Evolutionary conservation across 2,113 vertebrate genomes (phyloP), one percentile per base, ranked within the genome.

Genomic region (Salminus brasiliensis): DNA sequence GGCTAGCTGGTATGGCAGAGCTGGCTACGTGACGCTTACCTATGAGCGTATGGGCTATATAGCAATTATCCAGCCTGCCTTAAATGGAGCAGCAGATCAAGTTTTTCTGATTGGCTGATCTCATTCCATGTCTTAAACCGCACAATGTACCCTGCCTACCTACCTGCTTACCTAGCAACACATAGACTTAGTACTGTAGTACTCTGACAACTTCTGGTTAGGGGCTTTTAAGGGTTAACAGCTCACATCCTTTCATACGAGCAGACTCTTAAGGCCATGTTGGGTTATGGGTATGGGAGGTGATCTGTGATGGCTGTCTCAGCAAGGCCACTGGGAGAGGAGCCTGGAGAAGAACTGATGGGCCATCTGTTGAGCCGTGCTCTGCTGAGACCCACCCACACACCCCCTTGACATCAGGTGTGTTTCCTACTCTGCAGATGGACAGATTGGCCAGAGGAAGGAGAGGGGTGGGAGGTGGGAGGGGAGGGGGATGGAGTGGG

Each of bases 361-460:
- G 71, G 60, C 78, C 79, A 84, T 84, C 79, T 81, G 79, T 76
- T 78, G 41, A 69, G 74, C 30, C 32, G 25, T 72, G 73, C 59
- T 77, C 36, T 74, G 57, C 75, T 25, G 69, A 74, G 72, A 45
- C 7, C 65, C 52, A 55, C 52, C 66, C 67, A 65, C 60, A 82
- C 74, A 27, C 29, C 71, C 53, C 36, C 18, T 8, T 70, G 53
- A 75, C 72, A 67, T 85, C 79, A 82, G 65, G 41, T 79, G 52
- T 60, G 43, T 59, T 47, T 21, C 55, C 59, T 12, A 49, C 23
- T 43, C 23, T 18, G 66, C 15, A 13, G 59, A 74, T 52, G 60
- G 72, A 75, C 76, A 81, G 80, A 82, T 45, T 84, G 65, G 43
- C 29, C 27, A 34, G 18, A 53, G 7, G 62, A 27, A 9, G 45